Evolutionary conservation across 1,140 invertebrate species (phyloP).

Genomic region (Cherax quadricarinatus): DNA sequence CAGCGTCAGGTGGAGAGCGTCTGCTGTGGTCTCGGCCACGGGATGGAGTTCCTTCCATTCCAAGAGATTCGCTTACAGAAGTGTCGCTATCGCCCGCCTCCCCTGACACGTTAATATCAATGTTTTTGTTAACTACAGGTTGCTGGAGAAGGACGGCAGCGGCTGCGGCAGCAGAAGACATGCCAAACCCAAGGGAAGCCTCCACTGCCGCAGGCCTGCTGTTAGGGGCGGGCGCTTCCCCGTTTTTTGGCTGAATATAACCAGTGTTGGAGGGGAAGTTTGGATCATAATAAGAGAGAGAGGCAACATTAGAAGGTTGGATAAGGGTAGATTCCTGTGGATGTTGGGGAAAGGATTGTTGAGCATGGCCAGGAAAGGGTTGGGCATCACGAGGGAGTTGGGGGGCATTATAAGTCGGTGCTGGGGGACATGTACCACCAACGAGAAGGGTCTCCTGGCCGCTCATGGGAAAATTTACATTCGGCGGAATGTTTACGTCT

Average conservation of each 20-base stretch:
- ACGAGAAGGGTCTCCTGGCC: slow-evolving; percentile 67
- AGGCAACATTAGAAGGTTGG: slow-evolving; percentile 14
- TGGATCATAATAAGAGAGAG: slow-evolving; percentile 59
- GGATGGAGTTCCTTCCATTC: slow-evolving; percentile 56
- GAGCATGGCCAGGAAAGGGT: slow-evolving; percentile 70
- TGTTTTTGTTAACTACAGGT: slow-evolving; percentile 63
- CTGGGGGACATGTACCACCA: slow-evolving; percentile 69
- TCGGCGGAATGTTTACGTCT: slow-evolving; percentile 66
- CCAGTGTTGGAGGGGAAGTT: slow-evolving; percentile 62
- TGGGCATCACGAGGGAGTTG: slow-evolving; percentile 59
- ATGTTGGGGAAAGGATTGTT: slow-evolving; percentile 64
- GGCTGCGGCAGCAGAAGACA: slow-evolving; percentile 38
- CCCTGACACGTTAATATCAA: slow-evolving; percentile 71
- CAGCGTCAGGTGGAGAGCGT: slow-evolving; percentile 69
- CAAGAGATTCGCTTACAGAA: slow-evolving; percentile 69
- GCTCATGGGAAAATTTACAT: slow-evolving; percentile 71
- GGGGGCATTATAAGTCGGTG: slow-evolving; percentile 67
- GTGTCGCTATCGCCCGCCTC: slow-evolving; percentile 74
- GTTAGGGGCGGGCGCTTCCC: slow-evolving; percentile 73
- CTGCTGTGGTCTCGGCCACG: slow-evolving; percentile 58
- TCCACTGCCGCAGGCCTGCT: slow-evolving; percentile 38
- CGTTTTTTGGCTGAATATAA: slow-evolving; percentile 70
- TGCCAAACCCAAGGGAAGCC: slow-evolving; percentile 25
- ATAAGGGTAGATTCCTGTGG: slow-evolving; percentile 52
- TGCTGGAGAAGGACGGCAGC: slow-evolving; percentile 54